phyloP scores from a whole-genome alignment of 2,113 vertebrate genomes.

The Euleptes europaea region DNA sequence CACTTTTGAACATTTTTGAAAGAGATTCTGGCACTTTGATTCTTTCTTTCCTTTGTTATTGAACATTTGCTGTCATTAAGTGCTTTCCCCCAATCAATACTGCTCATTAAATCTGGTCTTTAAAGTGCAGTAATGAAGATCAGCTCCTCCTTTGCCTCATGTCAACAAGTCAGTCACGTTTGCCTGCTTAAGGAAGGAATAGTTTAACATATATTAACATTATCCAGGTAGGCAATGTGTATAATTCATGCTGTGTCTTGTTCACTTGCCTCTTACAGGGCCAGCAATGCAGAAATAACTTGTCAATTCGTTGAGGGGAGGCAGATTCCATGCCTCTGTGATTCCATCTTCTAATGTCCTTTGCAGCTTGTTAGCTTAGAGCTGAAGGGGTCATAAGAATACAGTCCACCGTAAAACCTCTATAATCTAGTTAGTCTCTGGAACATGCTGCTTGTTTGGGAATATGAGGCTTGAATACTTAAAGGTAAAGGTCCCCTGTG shows the following conservation, averaged over 20 bases:
- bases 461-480: too few species aligned
- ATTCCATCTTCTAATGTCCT: too few species aligned
- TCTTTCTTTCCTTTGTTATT: not conserved
- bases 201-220: not conserved
- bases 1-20: accelerated
- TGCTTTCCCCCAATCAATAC: not conserved
- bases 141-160: not conserved
- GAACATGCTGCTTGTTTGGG: too few species aligned
- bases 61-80: not conserved
- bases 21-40: accelerated
- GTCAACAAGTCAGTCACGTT: not conserved
- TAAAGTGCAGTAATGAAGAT: not conserved
- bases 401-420: too few species aligned
- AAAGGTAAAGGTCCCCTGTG: too few species aligned
- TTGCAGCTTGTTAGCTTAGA: too few species aligned
- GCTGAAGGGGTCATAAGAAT: too few species aligned
- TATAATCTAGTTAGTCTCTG: too few species aligned
- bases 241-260: not conserved
- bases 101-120: not conserved
- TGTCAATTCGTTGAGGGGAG: not conserved
- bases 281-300: not conserved
- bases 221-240: not conserved
- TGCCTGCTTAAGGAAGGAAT: not conserved
- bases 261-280: not conserved
- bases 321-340: not conserved